Conservation (phyloP, 2,113 vertebrate species). For the Heterotis niloticus region DNA sequence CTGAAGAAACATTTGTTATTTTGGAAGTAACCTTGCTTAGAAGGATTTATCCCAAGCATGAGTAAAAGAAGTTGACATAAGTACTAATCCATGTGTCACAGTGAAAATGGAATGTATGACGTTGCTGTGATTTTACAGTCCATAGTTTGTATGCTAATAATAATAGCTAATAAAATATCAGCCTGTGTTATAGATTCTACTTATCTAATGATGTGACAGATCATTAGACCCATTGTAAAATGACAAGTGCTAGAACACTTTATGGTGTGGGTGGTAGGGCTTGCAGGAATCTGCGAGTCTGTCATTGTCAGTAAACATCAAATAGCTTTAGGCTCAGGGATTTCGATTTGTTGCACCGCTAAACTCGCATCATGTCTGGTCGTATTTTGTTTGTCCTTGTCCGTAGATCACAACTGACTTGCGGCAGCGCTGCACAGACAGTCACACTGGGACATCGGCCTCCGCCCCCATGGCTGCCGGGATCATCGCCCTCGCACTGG, state of each 20-base stretch:
- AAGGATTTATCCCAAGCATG: too few relatives aligned
- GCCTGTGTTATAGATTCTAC: not conserved
- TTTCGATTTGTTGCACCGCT: not conserved
- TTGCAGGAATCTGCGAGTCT: not conserved
- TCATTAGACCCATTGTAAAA: not conserved
- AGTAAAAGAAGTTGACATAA: too few relatives aligned
- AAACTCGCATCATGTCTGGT: not conserved
- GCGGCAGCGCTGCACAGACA: conserved; percentile 95
- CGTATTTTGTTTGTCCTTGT: conserved; percentile 42
- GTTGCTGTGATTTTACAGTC: too few relatives aligned
- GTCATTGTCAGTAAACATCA: not conserved
- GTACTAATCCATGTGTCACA: too few relatives aligned
- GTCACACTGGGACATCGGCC: conserved; percentile 95
- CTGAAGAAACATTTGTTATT: not conserved
- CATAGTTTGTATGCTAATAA: not conserved
- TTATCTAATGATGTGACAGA: not conserved
- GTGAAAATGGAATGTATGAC: too few relatives aligned
- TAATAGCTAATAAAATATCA: not conserved
- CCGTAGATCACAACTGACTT: conserved; percentile 94
- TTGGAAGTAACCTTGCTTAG: not conserved
- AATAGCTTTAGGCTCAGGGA: not conserved
- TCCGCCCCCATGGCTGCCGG: conserved; percentile 98
- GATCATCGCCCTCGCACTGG: conserved; percentile 93
- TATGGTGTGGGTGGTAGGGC: not conserved
- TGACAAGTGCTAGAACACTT: not conserved